These are phyloP conservation scores for Lobophora halterata DNA, from an alignment of 2,888 invertebrate species.

Conservation along the genomic window DNA sequence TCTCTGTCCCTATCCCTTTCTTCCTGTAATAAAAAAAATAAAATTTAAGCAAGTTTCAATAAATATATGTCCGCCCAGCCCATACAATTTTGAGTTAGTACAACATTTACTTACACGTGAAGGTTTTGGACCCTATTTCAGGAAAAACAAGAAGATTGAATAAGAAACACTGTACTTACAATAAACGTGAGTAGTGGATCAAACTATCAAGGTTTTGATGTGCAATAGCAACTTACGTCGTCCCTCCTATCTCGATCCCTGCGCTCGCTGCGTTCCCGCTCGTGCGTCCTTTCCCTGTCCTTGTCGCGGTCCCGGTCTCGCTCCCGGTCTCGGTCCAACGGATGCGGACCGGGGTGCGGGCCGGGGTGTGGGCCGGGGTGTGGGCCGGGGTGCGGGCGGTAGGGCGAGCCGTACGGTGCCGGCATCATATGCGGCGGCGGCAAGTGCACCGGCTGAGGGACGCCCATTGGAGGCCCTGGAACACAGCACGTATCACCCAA, in stretches of 20 bases:
- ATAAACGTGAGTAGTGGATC: too few relatives aligned
- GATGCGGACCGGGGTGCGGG: constrained; percentile 62
- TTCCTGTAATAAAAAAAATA: constrained; percentile 47
- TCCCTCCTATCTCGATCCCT: constrained; percentile 60
- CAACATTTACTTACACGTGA: too few relatives aligned
- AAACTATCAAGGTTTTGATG: not conserved
- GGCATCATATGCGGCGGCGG: constrained; percentile 48
- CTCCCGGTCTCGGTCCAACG: constrained; percentile 58
- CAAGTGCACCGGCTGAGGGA: constrained; percentile 46
- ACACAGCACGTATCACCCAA: not conserved
- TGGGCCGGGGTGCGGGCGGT: constrained; percentile 45
- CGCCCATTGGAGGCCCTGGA: constrained; percentile 38
- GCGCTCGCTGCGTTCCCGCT: constrained; percentile 47
- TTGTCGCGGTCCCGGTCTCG: constrained; percentile 35
- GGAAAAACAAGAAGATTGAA: too few relatives aligned
- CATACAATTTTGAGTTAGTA: too few relatives aligned
- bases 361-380: constrained; percentile 32
- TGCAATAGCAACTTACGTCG: constrained; percentile 43
- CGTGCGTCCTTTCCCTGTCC: constrained; percentile 40
- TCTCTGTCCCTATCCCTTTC: constrained; percentile 71
- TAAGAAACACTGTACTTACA: too few relatives aligned
- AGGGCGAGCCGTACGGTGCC: constrained; percentile 52
- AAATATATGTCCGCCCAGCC: too few relatives aligned
- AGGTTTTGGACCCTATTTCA: too few relatives aligned
- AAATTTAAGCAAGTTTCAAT: not conserved